Percentiles rank a stretch among this genome's conserved stretches.
Conservation (phyloP, 2,113 vertebrate species). For the Pycnonotus jocosus region DNA sequence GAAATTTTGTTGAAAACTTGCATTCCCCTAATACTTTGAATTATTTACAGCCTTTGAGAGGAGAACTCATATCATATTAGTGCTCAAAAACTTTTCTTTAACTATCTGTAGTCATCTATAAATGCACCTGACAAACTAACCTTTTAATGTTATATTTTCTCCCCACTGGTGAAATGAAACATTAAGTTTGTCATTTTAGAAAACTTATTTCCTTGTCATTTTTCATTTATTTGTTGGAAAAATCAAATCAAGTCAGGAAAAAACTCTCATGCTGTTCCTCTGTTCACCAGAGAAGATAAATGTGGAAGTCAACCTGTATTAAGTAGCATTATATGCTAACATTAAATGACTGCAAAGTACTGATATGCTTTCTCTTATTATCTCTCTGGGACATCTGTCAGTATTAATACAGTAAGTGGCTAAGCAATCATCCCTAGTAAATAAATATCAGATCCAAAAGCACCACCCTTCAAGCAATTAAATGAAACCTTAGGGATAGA, state of each 20-base stretch:
- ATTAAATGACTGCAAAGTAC: conserved; percentile 19
- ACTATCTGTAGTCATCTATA: neutral
- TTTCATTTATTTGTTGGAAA: neutral
- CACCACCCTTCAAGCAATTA: conserved; percentile 32
- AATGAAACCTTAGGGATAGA: neutral
- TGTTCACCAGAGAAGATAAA: neutral
- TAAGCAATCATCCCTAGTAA: conserved; percentile 35
- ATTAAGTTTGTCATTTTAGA: neutral
- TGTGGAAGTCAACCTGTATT: neutral
- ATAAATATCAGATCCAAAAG: conserved; percentile 45
- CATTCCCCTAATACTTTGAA: neutral
- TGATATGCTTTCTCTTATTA: conserved; percentile 46
- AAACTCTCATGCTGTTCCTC: neutral
- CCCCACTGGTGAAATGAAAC: neutral
- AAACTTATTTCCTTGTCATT: neutral
- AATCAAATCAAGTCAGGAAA: neutral
- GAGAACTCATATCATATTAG: neutral
- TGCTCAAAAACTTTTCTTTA: neutral
- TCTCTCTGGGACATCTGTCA: conserved; percentile 63
- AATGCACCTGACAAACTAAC: neutral
- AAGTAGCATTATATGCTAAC: conserved; percentile 17
- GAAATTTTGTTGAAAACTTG: neutral
- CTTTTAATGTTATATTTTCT: neutral
- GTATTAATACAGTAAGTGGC: conserved; percentile 58
- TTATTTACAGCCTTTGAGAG: neutral